Evolutionary conservation across 2,888 invertebrate genomes (phyloP), one percentile per base, ranked within the genome.

Genomic region (Azorinus chamasolen): DNA sequence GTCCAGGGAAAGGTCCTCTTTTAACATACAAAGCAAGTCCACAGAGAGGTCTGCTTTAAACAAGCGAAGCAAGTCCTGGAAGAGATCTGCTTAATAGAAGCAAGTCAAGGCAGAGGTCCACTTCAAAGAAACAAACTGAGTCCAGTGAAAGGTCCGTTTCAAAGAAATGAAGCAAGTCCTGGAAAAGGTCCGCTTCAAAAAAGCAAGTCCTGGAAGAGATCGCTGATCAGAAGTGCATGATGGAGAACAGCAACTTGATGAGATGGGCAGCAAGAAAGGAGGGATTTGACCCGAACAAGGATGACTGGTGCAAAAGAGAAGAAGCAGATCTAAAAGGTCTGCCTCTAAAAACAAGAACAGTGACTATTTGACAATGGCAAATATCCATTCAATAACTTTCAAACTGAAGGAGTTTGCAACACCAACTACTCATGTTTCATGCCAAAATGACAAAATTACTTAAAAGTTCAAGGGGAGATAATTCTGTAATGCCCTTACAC

Each of bases 111-210:
- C 57, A 51, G 39, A 18, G 66, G 14, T 27, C 27, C 18, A 45
- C 25, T 18, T 75, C 58, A n/a, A 74, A 68, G 53, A 74, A 57
- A 22, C 27, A 63, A 8, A 63, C 58, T 54, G 59, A 57, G 46
- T 71, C 71, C 14, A 45, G 24, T 45, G 64, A 64, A 46, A 64
- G 59, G 58, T 50, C 50, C 32, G 51, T 50, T n/a, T 66, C 73
- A 8, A 74, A 62, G 27, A 74, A 68, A 20, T 43, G 71, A 51
- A 72, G 75, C 53, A 79, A 69, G n/a, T n/a, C n/a, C n/a, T n/a
- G n/a, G n/a, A n/a, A n/a, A n/a, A n/a, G n/a, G n/a, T n/a, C n/a
- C n/a, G 58, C 72, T 75, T 27, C 71, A 69, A 51, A 61, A 22
- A 53, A 64, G 57, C 39, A 54, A 43, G 37, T 43, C 65, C 22